These are phyloP conservation scores for Galerucella pusilla DNA, from an alignment of 2,888 invertebrate species.

Conservation along the genomic window DNA sequence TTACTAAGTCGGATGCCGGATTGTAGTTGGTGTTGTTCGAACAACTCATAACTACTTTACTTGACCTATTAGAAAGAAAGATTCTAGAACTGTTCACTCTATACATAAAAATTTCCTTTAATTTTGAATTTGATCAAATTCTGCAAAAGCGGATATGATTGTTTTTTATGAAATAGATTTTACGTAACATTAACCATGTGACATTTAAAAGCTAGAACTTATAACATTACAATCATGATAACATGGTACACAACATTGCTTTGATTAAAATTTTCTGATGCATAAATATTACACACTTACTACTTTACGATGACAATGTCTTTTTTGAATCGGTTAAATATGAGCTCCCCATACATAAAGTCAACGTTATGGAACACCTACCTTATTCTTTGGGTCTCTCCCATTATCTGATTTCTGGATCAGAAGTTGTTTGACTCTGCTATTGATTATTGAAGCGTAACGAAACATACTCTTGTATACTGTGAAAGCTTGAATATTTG, in stretches of 20 bases:
- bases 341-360: neutral
- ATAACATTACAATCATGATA: neutral
- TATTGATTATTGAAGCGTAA: conserved; percentile 1
- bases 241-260: neutral
- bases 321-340: neutral
- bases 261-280: neutral
- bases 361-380: conserved; percentile 7
- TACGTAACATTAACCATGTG: neutral
- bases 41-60: too few species aligned
- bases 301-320: neutral
- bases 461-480: conserved; percentile 7
- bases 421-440: neutral
- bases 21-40: too few species aligned
- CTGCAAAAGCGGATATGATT: neutral
- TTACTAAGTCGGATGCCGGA: too few species aligned
- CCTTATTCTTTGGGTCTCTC: neutral
- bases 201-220: neutral
- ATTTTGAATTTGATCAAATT: neutral
- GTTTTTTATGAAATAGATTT: neutral
- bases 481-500: conserved; percentile 6
- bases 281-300: neutral
- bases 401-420: neutral
- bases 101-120: neutral
- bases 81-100: neutral
- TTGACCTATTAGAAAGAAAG: too few species aligned